Conservation (phyloP, 2,888 invertebrate genomes). For the Agrotis segetum region DNA sequence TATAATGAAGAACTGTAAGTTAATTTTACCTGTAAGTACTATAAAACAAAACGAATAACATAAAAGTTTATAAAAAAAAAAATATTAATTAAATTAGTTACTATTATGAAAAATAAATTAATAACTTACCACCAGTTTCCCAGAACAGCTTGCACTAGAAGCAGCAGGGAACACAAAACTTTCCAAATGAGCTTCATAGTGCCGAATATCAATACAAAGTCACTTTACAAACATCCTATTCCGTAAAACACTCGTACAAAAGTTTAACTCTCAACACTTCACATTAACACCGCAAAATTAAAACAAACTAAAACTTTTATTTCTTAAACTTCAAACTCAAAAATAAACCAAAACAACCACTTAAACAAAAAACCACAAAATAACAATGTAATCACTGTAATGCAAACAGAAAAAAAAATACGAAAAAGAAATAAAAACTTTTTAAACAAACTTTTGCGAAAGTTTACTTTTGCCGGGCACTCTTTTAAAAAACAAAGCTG, state of each 20-base stretch:
- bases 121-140: conserved; percentile 88
- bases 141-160: conserved; percentile 81
- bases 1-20: too few relatives aligned
- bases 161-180: conserved; percentile 80
- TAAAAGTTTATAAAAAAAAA: not conserved
- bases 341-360: conserved; percentile 76
- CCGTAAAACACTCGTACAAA: conserved; percentile 69
- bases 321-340: conserved; percentile 67
- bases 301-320: conserved; percentile 68
- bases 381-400: conserved; percentile 80
- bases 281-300: conserved; percentile 75
- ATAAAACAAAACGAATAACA: not conserved
- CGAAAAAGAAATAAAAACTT: conserved; percentile 73
- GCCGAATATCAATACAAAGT: conserved; percentile 73
- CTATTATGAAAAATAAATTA: not conserved
- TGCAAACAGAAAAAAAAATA: conserved; percentile 73
- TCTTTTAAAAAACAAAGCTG: conserved; percentile 74
- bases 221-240: conserved; percentile 74
- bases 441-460: conserved; percentile 80
- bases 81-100: not conserved
- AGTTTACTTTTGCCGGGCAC: conserved; percentile 71
- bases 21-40: too few relatives aligned
- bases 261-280: conserved; percentile 72
- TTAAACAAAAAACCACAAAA: conserved; percentile 79
- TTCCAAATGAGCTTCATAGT: conserved; percentile 87